Evolutionary conservation across 1,140 invertebrate species (phyloP).

Genomic region (Fopius arisanus): DNA sequence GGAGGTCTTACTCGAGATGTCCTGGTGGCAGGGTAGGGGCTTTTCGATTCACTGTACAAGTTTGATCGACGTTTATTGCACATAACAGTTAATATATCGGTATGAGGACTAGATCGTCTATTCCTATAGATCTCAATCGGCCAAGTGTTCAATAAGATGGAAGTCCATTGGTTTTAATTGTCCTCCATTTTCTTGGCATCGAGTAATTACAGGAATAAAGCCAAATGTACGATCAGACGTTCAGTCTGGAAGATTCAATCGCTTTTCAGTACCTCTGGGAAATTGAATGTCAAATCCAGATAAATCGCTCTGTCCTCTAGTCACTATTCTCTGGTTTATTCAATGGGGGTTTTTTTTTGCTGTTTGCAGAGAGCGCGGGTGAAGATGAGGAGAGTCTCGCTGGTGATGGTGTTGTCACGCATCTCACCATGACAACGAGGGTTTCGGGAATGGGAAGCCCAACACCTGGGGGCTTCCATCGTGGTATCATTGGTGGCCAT

Average conservation of each 20-base stretch:
- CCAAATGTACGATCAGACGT: not conserved
- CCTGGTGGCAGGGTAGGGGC: not conserved
- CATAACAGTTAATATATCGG: too few species aligned
- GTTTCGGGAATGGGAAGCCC: slow-evolving; percentile 43
- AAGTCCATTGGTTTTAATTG: too few species aligned
- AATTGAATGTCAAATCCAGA: slow-evolving; percentile 1
- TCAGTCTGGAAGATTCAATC: not conserved
- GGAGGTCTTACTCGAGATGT: slow-evolving; percentile 6
- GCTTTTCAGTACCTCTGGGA: not conserved
- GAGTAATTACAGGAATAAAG: not conserved
- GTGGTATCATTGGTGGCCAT: slow-evolving; percentile 25
- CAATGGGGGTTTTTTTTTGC: slow-evolving; percentile 20
- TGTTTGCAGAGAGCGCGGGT: slow-evolving; percentile 56
- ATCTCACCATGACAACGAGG: slow-evolving; percentile 32
- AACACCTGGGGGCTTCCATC: slow-evolving; percentile 48
- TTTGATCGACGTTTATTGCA: slow-evolving; percentile 9
- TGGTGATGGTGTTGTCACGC: slow-evolving; percentile 20
- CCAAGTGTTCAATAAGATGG: too few species aligned
- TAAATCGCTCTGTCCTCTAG: not conserved
- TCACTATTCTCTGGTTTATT: not conserved
- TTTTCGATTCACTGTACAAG: not conserved
- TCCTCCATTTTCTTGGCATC: too few species aligned
- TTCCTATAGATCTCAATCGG: too few species aligned
- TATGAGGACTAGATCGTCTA: too few species aligned
- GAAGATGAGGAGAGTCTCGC: slow-evolving; percentile 59